Base-by-base conservation (phyloP, 2,797 vertebrate species). In the Channallabes apus region DNA sequence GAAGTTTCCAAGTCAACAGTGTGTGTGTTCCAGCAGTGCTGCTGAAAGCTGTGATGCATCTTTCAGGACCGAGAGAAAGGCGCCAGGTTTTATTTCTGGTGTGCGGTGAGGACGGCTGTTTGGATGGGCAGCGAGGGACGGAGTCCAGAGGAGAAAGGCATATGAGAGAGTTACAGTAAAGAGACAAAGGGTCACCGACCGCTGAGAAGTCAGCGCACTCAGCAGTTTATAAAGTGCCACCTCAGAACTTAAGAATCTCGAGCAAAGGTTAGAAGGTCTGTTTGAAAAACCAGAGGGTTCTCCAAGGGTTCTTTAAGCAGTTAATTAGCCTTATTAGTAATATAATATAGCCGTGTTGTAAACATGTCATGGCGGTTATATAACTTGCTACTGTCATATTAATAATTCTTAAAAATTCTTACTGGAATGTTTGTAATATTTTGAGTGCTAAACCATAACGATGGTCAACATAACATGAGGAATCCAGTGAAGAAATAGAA, bases 61-160 rank as follows among this genome's bases (percentile, higher is more conserved):
- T 80, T 51, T 58, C 64, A 17, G 67, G 80, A 77, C 62, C 58
- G 35, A 80, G 82, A 11, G 32, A 58, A 77, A 64, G 46, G 73
- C 61, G 62, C 61, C 76, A 80, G 62, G 85, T 56, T 35, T 80
- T 79, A 88, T 88, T 88, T 88, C 82, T 86, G 67, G 77, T 27
- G 41, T 83, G 87, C 22, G 76, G 85, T 80, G 85, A 86, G 80
- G 80, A 85, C 62, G 82, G 80, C 80, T 83, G 80, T 85, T 87
- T 87, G 81, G 85, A 84, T 78, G 69, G 85, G 80, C 86, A 86
- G 61, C 32, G 18, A 32, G 8, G 69, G 59, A 72, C 51, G 1
- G 18, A 83, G 82, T 61, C 65, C 56, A 38, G 73, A 83, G 80
- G 38, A 86, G 80, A 86, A 77, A 64, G 11, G 35, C 29, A 38